Evolutionary conservation across 2,113 vertebrate genomes (phyloP).

Genomic region (Dromas ardeola): DNA sequence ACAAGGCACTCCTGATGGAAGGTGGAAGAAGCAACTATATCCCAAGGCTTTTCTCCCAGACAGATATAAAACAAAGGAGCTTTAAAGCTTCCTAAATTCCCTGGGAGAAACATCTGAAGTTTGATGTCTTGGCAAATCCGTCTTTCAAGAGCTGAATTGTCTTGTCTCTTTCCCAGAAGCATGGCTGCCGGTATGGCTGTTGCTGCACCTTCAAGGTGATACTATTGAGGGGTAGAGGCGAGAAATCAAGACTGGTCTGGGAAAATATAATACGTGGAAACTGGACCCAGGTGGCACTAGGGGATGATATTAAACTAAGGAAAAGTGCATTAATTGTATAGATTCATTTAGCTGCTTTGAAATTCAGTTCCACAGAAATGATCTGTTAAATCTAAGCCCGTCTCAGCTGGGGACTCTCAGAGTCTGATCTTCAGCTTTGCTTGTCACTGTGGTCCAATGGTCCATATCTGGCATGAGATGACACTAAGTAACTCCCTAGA

Average conservation of each 20-base stretch:
- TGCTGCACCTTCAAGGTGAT: background rate
- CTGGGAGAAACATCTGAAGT: background rate
- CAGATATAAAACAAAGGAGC: background rate
- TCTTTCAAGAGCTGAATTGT: background rate
- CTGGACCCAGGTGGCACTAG: background rate
- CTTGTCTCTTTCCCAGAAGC: background rate
- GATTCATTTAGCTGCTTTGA: background rate
- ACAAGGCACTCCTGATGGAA: background rate
- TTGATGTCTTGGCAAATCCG: background rate
- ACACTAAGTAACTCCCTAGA: background rate
- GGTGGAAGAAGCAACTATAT: background rate
- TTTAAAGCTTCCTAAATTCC: background rate
- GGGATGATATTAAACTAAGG: background rate
- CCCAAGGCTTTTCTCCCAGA: background rate
- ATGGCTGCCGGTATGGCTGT: fast-evolving
- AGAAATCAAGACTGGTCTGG: background rate
- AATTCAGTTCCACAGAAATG: background rate
- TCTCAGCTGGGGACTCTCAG: background rate
- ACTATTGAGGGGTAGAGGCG: background rate
- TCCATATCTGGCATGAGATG: background rate
- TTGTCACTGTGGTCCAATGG: background rate
- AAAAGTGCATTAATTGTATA: background rate
- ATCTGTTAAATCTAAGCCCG: background rate
- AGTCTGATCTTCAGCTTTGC: background rate
- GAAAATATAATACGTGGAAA: background rate